Conservation (phyloP, 2,797 vertebrate species). For the Sphaeramia orbicularis region DNA sequence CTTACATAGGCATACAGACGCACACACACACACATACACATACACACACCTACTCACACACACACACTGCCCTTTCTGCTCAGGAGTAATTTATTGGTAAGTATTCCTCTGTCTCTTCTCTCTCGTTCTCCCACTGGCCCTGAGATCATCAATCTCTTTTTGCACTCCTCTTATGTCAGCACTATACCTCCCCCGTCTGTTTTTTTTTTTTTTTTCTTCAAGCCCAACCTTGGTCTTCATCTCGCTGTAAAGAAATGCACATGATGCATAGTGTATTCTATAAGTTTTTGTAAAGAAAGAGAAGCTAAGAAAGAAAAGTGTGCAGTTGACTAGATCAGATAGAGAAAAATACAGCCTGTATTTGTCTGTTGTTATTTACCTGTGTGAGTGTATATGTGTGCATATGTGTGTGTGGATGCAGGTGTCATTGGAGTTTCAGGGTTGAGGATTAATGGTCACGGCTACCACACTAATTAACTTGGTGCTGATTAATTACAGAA, state of each 20-base stretch:
- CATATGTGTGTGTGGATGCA: constrained; percentile 8
- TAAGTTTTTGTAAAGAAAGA: constrained; percentile 17
- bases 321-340: background rate
- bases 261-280: constrained; percentile 36
- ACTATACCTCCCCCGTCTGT: constrained; percentile 58
- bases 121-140: constrained; percentile 78
- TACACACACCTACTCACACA: constrained; percentile 14
- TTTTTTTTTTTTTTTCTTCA: constrained; percentile 21
- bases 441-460: constrained; percentile 64
- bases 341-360: constrained; percentile 14
- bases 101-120: constrained; percentile 73
- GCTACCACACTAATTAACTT: constrained; percentile 66
- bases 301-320: background rate
- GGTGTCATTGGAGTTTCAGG: constrained; percentile 37
- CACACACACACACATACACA: constrained; percentile 14
- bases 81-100: constrained; percentile 78
- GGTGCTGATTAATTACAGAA: constrained; percentile 62
- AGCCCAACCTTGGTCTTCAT: constrained; percentile 37
- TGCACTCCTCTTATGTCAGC: constrained; percentile 81
- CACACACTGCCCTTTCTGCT: constrained; percentile 60
- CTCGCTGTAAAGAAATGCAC: constrained; percentile 50
- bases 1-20: constrained; percentile 1
- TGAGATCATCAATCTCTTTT: constrained; percentile 84
- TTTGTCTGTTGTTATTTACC: background rate
- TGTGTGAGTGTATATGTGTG: constrained; percentile 3